These are phyloP conservation scores for Melanerpes aurifrons DNA, from an alignment of 2,113 vertebrate species.

Conservation along the genomic window DNA sequence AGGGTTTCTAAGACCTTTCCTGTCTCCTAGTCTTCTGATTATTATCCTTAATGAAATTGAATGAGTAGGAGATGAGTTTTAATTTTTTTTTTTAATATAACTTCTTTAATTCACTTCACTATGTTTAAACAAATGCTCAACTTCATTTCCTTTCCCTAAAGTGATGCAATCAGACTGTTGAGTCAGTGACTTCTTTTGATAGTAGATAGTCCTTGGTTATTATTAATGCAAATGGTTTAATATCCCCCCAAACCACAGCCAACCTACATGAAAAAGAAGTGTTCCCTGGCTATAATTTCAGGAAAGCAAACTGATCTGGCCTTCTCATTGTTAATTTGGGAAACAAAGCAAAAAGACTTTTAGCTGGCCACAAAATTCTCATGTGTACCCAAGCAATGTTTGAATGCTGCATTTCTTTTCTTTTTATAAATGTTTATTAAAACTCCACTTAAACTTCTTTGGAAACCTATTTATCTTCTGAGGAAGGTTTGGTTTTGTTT, in stretches of 20 bases:
- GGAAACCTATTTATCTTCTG: neutral
- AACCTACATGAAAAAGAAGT: slow-evolving; percentile 10
- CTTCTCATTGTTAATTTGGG: neutral
- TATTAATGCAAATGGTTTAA: slow-evolving; percentile 35
- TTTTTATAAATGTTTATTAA: neutral
- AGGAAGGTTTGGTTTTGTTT: neutral
- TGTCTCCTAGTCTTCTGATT: neutral
- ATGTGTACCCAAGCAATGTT: neutral
- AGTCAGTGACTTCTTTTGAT: neutral
- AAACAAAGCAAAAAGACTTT: neutral
- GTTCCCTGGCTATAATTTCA: neutral
- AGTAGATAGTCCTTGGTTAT: slow-evolving; percentile 29
- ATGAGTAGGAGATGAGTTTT: neutral
- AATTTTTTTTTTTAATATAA: neutral
- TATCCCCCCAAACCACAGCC: neutral
- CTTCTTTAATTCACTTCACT: slow-evolving; percentile 28
- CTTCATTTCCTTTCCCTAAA: slow-evolving; percentile 43
- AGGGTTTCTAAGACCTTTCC: neutral
- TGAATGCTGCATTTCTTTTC: neutral
- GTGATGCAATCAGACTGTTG: slow-evolving; percentile 2
- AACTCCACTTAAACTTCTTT: neutral
- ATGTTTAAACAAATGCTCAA: slow-evolving; percentile 15
- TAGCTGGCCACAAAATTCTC: neutral
- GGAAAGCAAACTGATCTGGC: neutral
- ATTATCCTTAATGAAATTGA: neutral